These are phyloP conservation scores for Tachystola acroxantha DNA, from an alignment of 2,888 invertebrate species.

Conservation along the genomic window DNA sequence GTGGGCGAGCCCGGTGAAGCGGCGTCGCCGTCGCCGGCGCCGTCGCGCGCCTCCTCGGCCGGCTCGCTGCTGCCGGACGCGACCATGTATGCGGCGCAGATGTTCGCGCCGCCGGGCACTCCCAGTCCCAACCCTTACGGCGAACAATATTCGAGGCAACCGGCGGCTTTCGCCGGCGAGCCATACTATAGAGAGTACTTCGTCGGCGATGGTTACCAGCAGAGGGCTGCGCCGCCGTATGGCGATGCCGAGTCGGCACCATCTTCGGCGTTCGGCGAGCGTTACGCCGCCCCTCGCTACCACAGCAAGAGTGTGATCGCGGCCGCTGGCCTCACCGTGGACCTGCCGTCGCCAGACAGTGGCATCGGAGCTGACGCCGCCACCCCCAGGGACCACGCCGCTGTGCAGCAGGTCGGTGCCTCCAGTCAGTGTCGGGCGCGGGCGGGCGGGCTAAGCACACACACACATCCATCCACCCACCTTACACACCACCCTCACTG, in stretches of 20 bases:
- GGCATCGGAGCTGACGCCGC: conserved; percentile 97
- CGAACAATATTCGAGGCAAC: conserved; percentile 69
- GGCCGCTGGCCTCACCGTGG: conserved; percentile 91
- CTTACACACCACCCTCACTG: conserved; percentile 8
- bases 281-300: conserved; percentile 84
- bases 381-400: conserved; percentile 93
- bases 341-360: conserved; percentile 96
- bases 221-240: conserved; percentile 78
- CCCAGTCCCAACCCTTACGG: conserved; percentile 82
- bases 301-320: conserved; percentile 86
- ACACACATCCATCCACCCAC: conserved; percentile 26
- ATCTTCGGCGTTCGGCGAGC: conserved; percentile 82
- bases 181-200: conserved; percentile 91
- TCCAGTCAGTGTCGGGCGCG: conserved; percentile 45
- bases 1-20: conserved; percentile 78
- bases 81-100: conserved; percentile 83
- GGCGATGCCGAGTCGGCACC: conserved; percentile 77
- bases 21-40: conserved; percentile 80
- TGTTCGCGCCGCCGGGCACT: conserved; percentile 83
- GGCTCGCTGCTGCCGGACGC: conserved; percentile 80
- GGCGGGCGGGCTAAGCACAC: conserved; percentile 65
- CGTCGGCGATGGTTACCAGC: conserved; percentile 80
- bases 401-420: conserved; percentile 90
- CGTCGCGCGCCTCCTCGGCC: conserved; percentile 78
- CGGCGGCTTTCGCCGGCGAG: conserved; percentile 82